A percentile compares a stretch with the other conserved stretches of the same genome.
These are phyloP conservation scores for Drosophila prostipennis DNA, from an alignment of 2,888 invertebrate genomes.

Conservation along the genomic window DNA sequence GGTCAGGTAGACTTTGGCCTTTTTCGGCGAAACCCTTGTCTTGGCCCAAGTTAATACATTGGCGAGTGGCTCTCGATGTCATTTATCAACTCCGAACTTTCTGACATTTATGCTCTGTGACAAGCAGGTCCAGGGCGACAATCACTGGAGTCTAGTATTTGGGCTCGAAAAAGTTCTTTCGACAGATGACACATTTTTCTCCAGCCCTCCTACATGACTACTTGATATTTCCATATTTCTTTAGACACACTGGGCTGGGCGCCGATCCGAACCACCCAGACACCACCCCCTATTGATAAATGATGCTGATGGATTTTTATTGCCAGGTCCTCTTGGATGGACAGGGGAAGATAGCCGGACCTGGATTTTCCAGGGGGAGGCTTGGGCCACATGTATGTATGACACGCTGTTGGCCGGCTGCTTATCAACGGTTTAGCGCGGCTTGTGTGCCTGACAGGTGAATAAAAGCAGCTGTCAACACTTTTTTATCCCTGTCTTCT, in stretches of 20 bases:
- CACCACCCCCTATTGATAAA: constrained; percentile 71
- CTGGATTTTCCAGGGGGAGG: constrained; percentile 1
- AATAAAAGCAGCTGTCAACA: constrained; percentile 80
- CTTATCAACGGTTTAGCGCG: constrained; percentile 78
- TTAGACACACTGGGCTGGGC: constrained; percentile 21
- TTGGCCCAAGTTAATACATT: constrained; percentile 36
- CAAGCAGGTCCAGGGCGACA: constrained; percentile 43
- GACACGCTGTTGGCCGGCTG: constrained; percentile 43
- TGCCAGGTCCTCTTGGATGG: constrained; percentile 42
- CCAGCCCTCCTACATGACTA: constrained; percentile 50
- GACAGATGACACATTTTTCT: constrained; percentile 57
- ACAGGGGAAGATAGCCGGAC: constrained; percentile 20
- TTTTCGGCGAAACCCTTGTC: constrained; percentile 5
- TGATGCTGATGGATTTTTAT: constrained; percentile 75
- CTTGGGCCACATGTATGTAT: constrained; percentile 43
- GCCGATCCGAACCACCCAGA: not conserved
- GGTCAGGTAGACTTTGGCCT: not conserved
- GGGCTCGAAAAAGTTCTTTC: constrained; percentile 39
- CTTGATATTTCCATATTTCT: constrained; percentile 62
- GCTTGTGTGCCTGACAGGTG: constrained; percentile 79
- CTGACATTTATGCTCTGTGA: constrained; percentile 70
- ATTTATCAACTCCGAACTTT: constrained; percentile 80
- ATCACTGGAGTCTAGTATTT: constrained; percentile 17
- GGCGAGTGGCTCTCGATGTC: constrained; percentile 57
- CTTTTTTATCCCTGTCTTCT: constrained; percentile 51